Evolutionary conservation across 1,140 invertebrate genomes (phyloP).

Genomic region (Lycorma delicatula): DNA sequence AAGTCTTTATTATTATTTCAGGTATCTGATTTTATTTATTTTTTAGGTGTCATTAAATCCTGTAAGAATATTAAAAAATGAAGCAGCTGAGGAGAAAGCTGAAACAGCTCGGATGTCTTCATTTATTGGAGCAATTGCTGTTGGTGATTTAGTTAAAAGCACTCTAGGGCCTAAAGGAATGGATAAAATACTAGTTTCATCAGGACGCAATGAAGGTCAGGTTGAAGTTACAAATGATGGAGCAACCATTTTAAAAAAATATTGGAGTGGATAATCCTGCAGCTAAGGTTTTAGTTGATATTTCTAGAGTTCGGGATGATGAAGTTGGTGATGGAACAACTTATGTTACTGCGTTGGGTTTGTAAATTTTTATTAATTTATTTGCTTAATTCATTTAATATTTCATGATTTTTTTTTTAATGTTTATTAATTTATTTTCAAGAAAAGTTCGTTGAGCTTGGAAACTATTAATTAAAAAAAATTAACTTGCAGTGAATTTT

Average conservation of each 20-base stretch:
- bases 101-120: constrained; percentile 92
- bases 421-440: too few relatives aligned
- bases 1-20: too few relatives aligned
- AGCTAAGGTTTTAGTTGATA: constrained; percentile 96
- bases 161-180: constrained; percentile 99
- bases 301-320: constrained; percentile 97
- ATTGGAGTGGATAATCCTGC: constrained; percentile 98
- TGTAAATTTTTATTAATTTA: too few relatives aligned
- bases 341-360: constrained; percentile 90
- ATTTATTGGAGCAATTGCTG: constrained; percentile 96
- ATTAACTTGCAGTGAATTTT: too few relatives aligned
- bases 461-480: too few relatives aligned
- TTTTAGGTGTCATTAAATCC: constrained; percentile 12
- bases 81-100: constrained; percentile 95
- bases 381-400: too few relatives aligned
- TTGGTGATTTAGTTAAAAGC: constrained; percentile 96
- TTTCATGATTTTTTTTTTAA: too few relatives aligned
- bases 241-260: constrained; percentile 93
- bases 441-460: too few relatives aligned
- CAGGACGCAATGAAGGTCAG: constrained; percentile 68
- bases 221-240: constrained; percentile 99
- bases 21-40: too few relatives aligned
- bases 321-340: constrained; percentile 99
- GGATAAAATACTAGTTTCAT: constrained; percentile 96
- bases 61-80: constrained; percentile 39